Evolutionary conservation across 2,888 invertebrate genomes (phyloP), one percentile per base, ranked within the genome.

Genomic region (Lordiphosa fenestrarum): DNA sequence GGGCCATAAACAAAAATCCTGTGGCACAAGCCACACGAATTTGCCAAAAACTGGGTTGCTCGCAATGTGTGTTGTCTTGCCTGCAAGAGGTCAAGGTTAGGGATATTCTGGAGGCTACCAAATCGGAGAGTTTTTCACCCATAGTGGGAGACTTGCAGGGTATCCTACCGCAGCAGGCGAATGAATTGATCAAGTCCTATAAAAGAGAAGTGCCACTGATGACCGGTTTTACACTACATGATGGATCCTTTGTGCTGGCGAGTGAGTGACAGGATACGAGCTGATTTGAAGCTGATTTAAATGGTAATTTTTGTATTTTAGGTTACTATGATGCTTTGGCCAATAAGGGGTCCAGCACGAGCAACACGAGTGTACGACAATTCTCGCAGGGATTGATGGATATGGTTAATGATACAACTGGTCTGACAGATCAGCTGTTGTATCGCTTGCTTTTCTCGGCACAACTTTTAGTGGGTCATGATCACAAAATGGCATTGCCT

Each of bases 171-270:
- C 37, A 69, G 6, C 62, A 69, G 1, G 86, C 86, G 0, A 61
- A 56, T n/a, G 53, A 71, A 19, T 57, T 88, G 10, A 30, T 85
- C 0, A 67, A 74, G n/a, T 73, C 74, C 13, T 84, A 81, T 25
- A 55, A 81, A 9, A 75, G 75, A 33, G 60, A 81, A 0, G 70
- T 89, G 49, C 86, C 89, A 0, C 75, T 91, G 40, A 86, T 91
- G 85, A 88, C 88, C 10, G 91, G 91, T 3, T 88, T 90, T 7
- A 90, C 90, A 0, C 89, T 90, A 66, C 88, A 91, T 62, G 91
- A 91, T 69, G 91, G 91, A 1, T 85, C 89, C 10, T 90, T 90
- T 69, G 74, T 90, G 13, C 66, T 90, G 48, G 89, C 89, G 56
- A 77, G 91, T 91, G 72, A 78, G 85, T 71, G 9, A 4, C 6